phyloP scores from a whole-genome alignment of 2,113 vertebrate species.

The Gorsachius goisagi region DNA sequence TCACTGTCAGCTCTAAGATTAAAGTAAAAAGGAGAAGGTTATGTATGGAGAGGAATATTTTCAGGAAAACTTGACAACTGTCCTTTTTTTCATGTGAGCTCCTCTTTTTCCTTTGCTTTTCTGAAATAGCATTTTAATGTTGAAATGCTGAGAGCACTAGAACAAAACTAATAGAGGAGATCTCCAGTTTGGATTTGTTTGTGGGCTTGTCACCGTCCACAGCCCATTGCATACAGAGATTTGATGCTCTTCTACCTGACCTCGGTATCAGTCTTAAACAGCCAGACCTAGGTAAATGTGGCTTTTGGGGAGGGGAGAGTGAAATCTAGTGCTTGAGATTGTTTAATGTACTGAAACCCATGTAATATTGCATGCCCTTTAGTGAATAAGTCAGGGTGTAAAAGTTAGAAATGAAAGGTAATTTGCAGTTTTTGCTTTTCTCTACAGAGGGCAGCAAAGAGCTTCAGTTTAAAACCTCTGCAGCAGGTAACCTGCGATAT shows the following conservation, averaged over 20 bases:
- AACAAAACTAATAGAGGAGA: background rate
- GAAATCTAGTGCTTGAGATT: background rate
- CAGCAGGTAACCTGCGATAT: background rate
- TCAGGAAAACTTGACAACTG: background rate
- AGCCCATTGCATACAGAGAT: background rate
- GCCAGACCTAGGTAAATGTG: background rate
- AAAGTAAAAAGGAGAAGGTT: background rate
- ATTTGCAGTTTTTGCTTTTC: background rate
- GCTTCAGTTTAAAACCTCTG: slow-evolving; percentile 35
- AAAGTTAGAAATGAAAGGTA: background rate
- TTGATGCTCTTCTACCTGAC: background rate
- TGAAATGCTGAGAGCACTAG: background rate
- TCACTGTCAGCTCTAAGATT: background rate
- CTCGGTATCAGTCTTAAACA: background rate
- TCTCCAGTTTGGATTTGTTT: background rate
- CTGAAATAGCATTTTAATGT: background rate
- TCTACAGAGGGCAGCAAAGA: slow-evolving; percentile 79
- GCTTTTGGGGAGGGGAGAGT: background rate
- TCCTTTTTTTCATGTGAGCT: background rate
- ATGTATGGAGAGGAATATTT: background rate
- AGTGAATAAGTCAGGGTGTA: background rate
- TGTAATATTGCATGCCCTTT: background rate
- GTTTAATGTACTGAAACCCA: background rate
- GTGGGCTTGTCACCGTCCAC: background rate
- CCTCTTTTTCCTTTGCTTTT: background rate